Evolutionary conservation across 2,797 vertebrate genomes (phyloP), one percentile per base, ranked within the genome.

Genomic region (Eutrigla gurnardus): DNA sequence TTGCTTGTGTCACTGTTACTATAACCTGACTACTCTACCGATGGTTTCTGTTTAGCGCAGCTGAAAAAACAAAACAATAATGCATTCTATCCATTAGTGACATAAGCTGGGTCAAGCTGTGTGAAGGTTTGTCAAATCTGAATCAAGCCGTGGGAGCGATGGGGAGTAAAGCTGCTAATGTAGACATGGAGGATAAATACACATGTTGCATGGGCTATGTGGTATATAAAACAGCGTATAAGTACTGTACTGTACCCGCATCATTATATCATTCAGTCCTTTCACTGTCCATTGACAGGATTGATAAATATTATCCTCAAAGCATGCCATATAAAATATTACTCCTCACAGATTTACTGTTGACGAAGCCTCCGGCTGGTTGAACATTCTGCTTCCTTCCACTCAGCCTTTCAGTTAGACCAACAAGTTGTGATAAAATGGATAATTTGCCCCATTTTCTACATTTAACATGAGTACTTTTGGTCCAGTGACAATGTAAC

Each of bases 1-100:
- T 45, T 52, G 71, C 75, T 71, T 63, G 73, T 88, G 86, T 91
- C 84, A 86, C 75, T 82, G 76, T 75, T 83, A 69, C 73, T 85
- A 64, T 47, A 73, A 65, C 67, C 64, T 75, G 72, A 81, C 78
- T 49, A n/a, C 76, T 88, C 68, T 33, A 70, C 72, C 62, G 61
- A 54, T 67, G 58, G 69, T 63, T 77, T 43, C 49, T 6, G 40
- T 70, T 74, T 70, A 73, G 39, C 33, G 65, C 33, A 57, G 62
- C 69, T 73, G 67, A 54, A 70, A 32, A 79, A 69, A 55, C 55
- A 49, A 76, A 78, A 80, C 67, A 75, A 70, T 62, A 71, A 60
- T 5, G 7, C 25, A 52, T 36, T 12, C 57, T 42, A 57, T 59
- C 46, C 40, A 75, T 75, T 65, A 63, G 52, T 59, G 50, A 68